phyloP scores from a whole-genome alignment of 2,113 vertebrate species.

The Nycticryphes semicollaris region DNA sequence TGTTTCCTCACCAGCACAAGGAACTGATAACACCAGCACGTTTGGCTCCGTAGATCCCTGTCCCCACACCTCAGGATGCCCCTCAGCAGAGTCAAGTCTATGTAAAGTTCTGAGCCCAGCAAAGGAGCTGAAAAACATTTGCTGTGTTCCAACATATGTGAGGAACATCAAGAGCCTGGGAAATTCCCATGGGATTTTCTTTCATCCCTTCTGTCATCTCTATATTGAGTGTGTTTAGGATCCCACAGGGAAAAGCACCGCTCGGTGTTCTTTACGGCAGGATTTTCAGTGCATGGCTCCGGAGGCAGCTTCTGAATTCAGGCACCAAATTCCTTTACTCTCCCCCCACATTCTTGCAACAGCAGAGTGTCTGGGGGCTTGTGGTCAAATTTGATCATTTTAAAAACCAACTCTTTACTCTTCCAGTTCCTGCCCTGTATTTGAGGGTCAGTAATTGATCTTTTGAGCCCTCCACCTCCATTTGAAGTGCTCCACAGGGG shows the following conservation, averaged over 20 bases:
- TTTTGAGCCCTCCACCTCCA: not conserved
- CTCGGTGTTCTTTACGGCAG: not conserved
- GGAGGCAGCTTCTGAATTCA: not conserved
- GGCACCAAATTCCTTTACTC: not conserved
- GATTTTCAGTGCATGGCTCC: not conserved
- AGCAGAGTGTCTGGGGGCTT: not conserved
- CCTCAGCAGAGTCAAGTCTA: not conserved
- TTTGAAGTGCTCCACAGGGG: not conserved
- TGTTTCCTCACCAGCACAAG: not conserved
- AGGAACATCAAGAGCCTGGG: not conserved
- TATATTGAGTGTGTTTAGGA: not conserved
- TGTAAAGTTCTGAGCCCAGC: not conserved
- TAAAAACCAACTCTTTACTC: not conserved
- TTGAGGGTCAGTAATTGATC: fast-evolving
- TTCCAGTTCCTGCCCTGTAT: not conserved
- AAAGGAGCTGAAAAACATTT: not conserved
- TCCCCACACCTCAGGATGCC: not conserved
- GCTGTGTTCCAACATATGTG: not conserved
- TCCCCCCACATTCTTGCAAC: not conserved
- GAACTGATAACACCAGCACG: not conserved
- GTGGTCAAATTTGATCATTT: not conserved
- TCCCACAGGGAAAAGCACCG: not conserved
- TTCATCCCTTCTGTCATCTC: not conserved
- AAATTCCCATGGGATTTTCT: not conserved
- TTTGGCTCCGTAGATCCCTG: not conserved